Conservation (phyloP, 2,888 invertebrate species). For the Eumerus sabulonum region DNA sequence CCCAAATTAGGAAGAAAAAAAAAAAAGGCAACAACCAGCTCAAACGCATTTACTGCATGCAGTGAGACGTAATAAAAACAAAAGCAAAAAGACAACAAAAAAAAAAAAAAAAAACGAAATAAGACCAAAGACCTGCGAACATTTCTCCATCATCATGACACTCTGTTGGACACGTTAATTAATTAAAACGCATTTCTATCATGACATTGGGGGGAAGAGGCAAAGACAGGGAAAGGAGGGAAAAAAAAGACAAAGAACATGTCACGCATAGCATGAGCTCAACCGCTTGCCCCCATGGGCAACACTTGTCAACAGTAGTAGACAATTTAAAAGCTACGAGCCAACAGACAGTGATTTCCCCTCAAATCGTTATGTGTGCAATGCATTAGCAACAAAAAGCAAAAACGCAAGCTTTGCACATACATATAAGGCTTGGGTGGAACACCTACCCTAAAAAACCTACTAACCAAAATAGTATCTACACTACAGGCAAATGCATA, state of each 20-base stretch:
- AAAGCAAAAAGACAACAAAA: too few relatives aligned
- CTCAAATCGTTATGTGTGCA: slow-evolving; percentile 37
- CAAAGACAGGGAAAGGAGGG: too few relatives aligned
- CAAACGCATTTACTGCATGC: slow-evolving; percentile 57
- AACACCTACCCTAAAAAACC: slow-evolving; percentile 20
- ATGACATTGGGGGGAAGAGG: slow-evolving; percentile 44
- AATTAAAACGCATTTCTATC: slow-evolving; percentile 63
- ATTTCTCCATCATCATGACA: slow-evolving; percentile 43
- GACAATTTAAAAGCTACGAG: neutral
- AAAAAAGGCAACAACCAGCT: slow-evolving; percentile 18
- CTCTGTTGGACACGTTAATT: slow-evolving; percentile 61
- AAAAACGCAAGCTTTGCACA: slow-evolving; percentile 58
- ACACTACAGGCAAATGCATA: slow-evolving; percentile 27
- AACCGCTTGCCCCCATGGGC: slow-evolving; percentile 48
- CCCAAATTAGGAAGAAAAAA: slow-evolving; percentile 22
- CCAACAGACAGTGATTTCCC: slow-evolving; percentile 47
- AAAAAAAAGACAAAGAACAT: slow-evolving; percentile 52
- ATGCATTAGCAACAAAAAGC: slow-evolving; percentile 43
- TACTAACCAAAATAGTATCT: slow-evolving; percentile 26
- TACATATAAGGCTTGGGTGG: slow-evolving; percentile 55
- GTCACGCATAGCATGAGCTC: slow-evolving; percentile 61
- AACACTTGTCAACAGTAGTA: neutral
- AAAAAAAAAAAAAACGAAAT: too few relatives aligned
- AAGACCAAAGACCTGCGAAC: too few relatives aligned
- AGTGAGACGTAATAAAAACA: slow-evolving; percentile 41